Conservation (phyloP, 1,140 invertebrate species). For the Lepidostoma basale region DNA sequence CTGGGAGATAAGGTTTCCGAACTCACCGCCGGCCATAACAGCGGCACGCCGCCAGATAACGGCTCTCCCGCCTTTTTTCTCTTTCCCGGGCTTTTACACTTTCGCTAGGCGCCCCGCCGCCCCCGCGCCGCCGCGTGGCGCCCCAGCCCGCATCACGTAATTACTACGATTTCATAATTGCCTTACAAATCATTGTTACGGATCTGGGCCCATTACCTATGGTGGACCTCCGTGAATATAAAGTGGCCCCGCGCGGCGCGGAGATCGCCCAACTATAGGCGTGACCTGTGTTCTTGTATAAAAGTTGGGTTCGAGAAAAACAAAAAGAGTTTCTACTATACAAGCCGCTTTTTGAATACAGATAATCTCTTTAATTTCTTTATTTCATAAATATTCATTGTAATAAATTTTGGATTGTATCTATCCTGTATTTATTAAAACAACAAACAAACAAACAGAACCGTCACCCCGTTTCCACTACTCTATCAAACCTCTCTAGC, state of each 20-base stretch:
- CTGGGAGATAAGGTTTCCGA: constrained; percentile 4
- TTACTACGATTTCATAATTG: constrained; percentile 41
- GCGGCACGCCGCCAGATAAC: constrained; percentile 19
- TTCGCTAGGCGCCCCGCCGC: constrained; percentile 6
- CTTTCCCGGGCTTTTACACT: constrained; percentile 22
- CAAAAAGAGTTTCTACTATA: too few species aligned
- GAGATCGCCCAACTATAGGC: neutral
- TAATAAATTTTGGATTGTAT: too few species aligned
- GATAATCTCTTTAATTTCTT: too few species aligned
- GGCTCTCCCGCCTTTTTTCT: constrained; percentile 12
- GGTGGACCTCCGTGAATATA: constrained; percentile 29
- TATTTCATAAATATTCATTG: too few species aligned
- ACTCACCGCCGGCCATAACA: constrained; percentile 6
- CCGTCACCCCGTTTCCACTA: too few species aligned
- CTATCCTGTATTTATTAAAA: too few species aligned
- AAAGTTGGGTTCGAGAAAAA: too few species aligned
- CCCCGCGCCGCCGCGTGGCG: neutral
- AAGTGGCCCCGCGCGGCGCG: constrained; percentile 14
- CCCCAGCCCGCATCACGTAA: constrained; percentile 37
- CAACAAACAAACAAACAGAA: too few species aligned
- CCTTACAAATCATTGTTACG: constrained; percentile 37
- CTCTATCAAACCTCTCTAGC: too few species aligned
- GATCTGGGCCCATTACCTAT: constrained; percentile 26
- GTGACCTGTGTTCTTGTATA: neutral
- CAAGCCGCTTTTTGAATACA: too few species aligned